These are phyloP conservation scores for Lemur catta DNA, from an alignment of 2,797 vertebrate genomes.

Conservation along the genomic window DNA sequence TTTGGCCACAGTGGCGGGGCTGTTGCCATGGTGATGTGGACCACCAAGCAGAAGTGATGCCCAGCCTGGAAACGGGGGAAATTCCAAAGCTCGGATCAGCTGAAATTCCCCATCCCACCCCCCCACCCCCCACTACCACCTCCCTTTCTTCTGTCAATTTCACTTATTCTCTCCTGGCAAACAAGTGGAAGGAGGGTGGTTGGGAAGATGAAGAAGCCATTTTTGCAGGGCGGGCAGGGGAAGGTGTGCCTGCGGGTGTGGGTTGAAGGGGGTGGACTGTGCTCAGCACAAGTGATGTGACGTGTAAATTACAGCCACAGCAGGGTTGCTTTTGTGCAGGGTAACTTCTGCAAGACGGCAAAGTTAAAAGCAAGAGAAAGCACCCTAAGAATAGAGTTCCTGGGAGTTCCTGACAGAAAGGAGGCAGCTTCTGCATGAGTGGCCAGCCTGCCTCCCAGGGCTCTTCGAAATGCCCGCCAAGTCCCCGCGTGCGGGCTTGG, in stretches of 20 bases:
- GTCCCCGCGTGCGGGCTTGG: accelerated
- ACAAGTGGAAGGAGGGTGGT: not conserved
- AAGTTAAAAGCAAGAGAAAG: constrained; percentile 69
- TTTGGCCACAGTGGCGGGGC: not conserved
- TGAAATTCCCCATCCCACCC: not conserved
- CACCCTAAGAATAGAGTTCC: constrained; percentile 65
- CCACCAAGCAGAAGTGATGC: not conserved
- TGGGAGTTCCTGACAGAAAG: not conserved
- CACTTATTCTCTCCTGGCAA: not conserved
- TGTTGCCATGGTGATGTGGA: constrained; percentile 72
- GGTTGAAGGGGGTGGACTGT: constrained; percentile 56
- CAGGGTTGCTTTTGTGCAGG: constrained; percentile 56
- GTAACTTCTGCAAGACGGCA: constrained; percentile 67
- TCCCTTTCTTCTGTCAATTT: not conserved
- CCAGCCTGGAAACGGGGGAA: constrained; percentile 32
- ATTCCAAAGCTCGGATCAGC: constrained; percentile 33
- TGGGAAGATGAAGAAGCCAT: constrained; percentile 37
- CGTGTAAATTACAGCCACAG: constrained; percentile 69
- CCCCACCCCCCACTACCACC: not conserved
- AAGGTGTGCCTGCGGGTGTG: not conserved
- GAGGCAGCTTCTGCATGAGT: not conserved
- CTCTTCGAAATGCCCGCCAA: not conserved
- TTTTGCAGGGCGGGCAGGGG: constrained; percentile 27
- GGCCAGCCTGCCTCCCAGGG: not conserved
- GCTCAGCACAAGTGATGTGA: constrained; percentile 42